Percentiles rank a stretch among this genome's conserved stretches.
These are phyloP conservation scores for Hydraecia micacea DNA, from an alignment of 2,888 invertebrate species.

Conservation along the genomic window DNA sequence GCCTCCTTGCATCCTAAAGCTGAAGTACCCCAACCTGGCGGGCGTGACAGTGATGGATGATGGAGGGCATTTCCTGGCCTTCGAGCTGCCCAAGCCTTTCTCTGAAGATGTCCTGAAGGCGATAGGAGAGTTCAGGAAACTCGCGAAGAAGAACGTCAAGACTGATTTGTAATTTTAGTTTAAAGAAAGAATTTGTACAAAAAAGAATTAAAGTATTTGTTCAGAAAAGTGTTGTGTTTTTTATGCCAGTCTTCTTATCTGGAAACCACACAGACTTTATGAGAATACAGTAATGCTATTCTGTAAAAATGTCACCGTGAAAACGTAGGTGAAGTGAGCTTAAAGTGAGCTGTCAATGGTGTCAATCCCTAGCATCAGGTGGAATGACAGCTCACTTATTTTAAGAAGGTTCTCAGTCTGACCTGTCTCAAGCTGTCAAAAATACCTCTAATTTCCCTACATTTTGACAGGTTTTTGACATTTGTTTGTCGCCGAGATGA, in stretches of 20 bases:
- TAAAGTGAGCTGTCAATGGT: too few species aligned
- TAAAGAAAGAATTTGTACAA: background rate
- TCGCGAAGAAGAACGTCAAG: conserved; percentile 61
- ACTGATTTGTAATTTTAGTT: conserved; percentile 84
- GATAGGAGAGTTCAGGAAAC: conserved; percentile 74
- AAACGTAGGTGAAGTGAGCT: too few species aligned
- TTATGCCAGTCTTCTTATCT: background rate
- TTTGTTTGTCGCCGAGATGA: too few species aligned
- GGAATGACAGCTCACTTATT: too few species aligned
- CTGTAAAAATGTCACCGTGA: too few species aligned
- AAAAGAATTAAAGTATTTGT: conserved; percentile 12
- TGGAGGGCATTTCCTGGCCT: conserved; percentile 96
- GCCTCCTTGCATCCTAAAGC: conserved; percentile 90
- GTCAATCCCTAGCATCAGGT: too few species aligned
- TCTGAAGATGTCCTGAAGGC: conserved; percentile 92
- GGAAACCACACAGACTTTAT: background rate
- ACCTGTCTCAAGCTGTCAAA: too few species aligned
- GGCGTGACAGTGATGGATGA: conserved; percentile 90
- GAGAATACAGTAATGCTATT: background rate
- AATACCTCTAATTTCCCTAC: too few species aligned
- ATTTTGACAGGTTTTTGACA: too few species aligned
- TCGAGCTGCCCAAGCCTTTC: conserved; percentile 93
- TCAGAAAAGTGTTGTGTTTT: background rate
- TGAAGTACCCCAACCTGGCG: conserved; percentile 92
- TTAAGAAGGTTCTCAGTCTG: too few species aligned